Conservation (phyloP, 2,113 vertebrate genomes). For the Ammodytes marinus region DNA sequence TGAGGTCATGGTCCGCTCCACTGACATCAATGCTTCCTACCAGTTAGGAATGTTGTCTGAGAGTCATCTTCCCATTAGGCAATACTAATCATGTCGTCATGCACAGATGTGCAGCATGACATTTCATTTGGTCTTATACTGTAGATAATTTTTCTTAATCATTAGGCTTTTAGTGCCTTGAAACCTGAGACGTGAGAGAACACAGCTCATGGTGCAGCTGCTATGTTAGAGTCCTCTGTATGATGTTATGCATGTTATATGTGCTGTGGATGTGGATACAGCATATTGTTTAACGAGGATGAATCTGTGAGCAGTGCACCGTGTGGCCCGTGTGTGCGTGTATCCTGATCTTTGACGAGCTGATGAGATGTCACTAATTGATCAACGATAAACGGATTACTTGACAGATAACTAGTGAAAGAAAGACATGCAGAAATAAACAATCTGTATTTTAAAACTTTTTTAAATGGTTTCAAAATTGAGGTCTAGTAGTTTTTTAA, state of each 20-base stretch:
- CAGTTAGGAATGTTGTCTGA: slow-evolving; percentile 16
- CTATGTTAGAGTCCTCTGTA: background rate
- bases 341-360: background rate
- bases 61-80: slow-evolving; percentile 21
- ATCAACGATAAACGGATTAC: background rate
- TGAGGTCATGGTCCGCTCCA: slow-evolving; percentile 41
- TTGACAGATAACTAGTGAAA: background rate
- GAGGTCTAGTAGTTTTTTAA: no score
- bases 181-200: slow-evolving; percentile 16
- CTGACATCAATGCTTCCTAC: slow-evolving; percentile 3
- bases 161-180: background rate
- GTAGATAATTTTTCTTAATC: slow-evolving; percentile 2
- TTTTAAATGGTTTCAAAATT: background rate
- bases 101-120: background rate
- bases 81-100: background rate
- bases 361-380: slow-evolving; percentile 25
- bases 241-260: background rate
- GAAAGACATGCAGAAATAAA: background rate
- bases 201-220: background rate
- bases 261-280: slow-evolving; percentile 14
- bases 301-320: background rate
- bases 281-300: background rate
- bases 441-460: background rate
- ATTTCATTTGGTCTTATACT: background rate
- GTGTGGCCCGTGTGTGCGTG: background rate